Evolutionary conservation across 2,888 invertebrate species (phyloP), one percentile per base, ranked within the genome.

Genomic region (Andrena minutula): DNA sequence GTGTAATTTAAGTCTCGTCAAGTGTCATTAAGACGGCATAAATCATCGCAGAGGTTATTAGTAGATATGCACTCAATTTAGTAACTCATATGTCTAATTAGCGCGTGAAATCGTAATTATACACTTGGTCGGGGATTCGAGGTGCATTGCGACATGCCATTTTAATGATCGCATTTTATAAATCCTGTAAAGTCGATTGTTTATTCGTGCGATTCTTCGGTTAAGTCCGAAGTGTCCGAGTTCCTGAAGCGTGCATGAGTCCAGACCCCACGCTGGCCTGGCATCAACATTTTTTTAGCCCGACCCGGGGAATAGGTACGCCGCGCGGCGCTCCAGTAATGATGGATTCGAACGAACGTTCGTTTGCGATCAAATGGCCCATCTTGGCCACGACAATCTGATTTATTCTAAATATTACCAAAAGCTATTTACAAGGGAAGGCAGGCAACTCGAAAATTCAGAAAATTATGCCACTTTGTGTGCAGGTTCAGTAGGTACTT

Each of bases 241-340:
- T 89, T 89, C 85, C 82, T 85, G 87, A 88, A 89, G 86, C 90
- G 89, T 86, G 89, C 90, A 88, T 86, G 84, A 90, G 86, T 78
- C 84, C 83, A 56, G 91, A 90, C 91, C 90, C 87, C 90, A 90
- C 89, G 91, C 90, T 91, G 90, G 83, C 84, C 89, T 87, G 88
- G 86, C 89, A 84, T 90, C 87, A 85, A 79, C 79, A 89, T 90
- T 90, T 89, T 41, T 91, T 91, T 90, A 85, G 83, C 71, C 75
- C 83, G 82, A 85, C 86, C 81, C 60, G 68, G 71, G 78, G 89
- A 89, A 89, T 90, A 89, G 89, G 82, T 85, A 86, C 84, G 80
- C 81, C 78, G 84, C 83, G 75, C 80, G 53, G 78, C 81, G 82
- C 85, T 84, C 81, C 73, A 70, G 89, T 89, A 90, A 90, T 82